Evolutionary conservation across 1,140 invertebrate species (phyloP).

Genomic region (Drosophila azteca): DNA sequence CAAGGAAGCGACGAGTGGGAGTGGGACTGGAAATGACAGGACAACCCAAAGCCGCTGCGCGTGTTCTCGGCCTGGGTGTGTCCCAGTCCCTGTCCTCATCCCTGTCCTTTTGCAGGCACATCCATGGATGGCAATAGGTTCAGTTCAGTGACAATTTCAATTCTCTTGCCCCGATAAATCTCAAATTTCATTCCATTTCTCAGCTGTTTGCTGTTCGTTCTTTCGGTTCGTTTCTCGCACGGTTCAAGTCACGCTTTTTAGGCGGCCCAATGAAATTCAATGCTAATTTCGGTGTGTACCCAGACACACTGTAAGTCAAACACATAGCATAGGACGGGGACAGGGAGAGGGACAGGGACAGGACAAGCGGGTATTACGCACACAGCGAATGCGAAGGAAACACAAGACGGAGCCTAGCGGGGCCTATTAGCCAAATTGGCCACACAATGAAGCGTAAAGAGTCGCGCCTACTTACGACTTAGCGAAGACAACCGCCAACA

Average conservation of each 20-base stretch:
- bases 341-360: too few species aligned
- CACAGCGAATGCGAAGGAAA: background rate
- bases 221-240: background rate
- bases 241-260: slow-evolving; percentile 2
- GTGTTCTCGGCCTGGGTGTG: slow-evolving; percentile 5
- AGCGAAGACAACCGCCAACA: slow-evolving; percentile 10
- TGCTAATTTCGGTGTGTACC: slow-evolving; percentile 59
- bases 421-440: slow-evolving; percentile 72
- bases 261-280: slow-evolving; percentile 51
- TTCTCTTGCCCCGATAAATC: slow-evolving; percentile 56
- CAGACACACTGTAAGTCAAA: slow-evolving; percentile 61
- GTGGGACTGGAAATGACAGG: slow-evolving; percentile 1
- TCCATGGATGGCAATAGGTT: background rate
- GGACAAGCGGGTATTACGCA: slow-evolving; percentile 9
- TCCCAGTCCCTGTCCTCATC: too few species aligned
- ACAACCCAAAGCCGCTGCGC: slow-evolving; percentile 11
- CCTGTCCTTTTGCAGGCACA: too few species aligned
- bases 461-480: slow-evolving; percentile 42
- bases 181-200: slow-evolving; percentile 63
- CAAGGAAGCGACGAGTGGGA: slow-evolving; percentile 11
- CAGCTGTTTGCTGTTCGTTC: slow-evolving; percentile 20
- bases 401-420: background rate
- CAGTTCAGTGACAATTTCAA: slow-evolving; percentile 21
- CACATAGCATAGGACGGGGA: slow-evolving; percentile 13
- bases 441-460: slow-evolving; percentile 63